Percentiles rank a stretch among this genome's conserved stretches.
Conservation (phyloP, 1,140 invertebrate species). For the Mycetomoellerius zeteki region DNA sequence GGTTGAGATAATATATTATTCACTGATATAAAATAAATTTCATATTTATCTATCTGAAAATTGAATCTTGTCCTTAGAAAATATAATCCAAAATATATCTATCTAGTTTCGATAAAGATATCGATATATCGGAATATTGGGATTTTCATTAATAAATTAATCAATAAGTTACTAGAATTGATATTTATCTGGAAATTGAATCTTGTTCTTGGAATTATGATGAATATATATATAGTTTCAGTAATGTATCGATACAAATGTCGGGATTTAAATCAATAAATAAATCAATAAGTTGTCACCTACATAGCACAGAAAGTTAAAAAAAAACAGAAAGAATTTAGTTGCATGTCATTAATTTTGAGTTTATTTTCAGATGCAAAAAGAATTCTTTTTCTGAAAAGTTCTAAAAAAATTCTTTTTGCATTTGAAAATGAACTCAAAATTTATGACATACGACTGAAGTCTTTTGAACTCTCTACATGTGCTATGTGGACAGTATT, state of each 20-base stretch:
- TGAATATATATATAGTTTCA: not conserved
- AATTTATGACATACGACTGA: no score
- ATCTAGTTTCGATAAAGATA: not conserved
- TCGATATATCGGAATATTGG: not conserved
- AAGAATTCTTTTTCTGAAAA: no score
- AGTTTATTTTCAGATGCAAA: no score
- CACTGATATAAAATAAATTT: not conserved
- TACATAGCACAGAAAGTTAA: no score
- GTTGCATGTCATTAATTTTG: no score
- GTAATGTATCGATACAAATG: not conserved
- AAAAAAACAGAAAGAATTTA: no score
- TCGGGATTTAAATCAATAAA: not conserved
- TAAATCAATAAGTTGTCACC: not conserved
- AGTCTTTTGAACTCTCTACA: no score
- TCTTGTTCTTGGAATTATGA: not conserved
- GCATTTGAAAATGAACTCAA: no score
- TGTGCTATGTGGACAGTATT: not conserved
- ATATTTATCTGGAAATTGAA: not conserved
- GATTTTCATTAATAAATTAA: not conserved
- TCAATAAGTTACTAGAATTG: not conserved
- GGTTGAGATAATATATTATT: slow-evolving; percentile 11
- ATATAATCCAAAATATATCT: not conserved
- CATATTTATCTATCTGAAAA: not conserved
- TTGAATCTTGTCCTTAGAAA: not conserved
- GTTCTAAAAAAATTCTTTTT: no score